A percentile compares a stretch with the other conserved stretches of the same genome.
Conservation (phyloP, 2,113 vertebrate genomes). For the Onychorhynchus coronatus region DNA sequence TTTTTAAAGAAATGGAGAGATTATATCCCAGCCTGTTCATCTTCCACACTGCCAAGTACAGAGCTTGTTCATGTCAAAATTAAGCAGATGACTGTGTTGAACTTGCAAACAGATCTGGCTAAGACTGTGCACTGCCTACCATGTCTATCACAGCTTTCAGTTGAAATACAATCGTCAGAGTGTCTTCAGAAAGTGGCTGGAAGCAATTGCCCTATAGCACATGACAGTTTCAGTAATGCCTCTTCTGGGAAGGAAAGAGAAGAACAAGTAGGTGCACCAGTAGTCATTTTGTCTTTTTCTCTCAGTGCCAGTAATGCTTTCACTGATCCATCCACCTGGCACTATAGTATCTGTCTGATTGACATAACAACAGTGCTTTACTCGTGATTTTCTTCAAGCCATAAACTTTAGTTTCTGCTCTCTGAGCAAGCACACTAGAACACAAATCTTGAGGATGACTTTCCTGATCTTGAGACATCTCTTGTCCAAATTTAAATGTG, state of each 20-base stretch:
- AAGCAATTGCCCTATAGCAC: fast-evolving
- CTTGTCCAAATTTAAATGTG: neutral
- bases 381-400: neutral
- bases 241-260: neutral
- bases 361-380: neutral
- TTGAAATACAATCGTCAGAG: neutral
- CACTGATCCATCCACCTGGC: neutral
- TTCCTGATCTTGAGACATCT: neutral
- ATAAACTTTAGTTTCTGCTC: neutral
- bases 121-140: neutral
- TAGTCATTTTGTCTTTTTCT: neutral
- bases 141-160: neutral
- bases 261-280: neutral
- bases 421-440: neutral
- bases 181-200: neutral
- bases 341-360: neutral
- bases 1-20: neutral
- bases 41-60: neutral
- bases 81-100: neutral
- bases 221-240: neutral
- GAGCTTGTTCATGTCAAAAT: neutral
- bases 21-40: neutral
- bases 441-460: neutral
- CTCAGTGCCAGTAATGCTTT: neutral
- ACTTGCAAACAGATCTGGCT: neutral